Evolutionary conservation across 2,113 vertebrate species (phyloP), one percentile per base, ranked within the genome.

Genomic region (Elachura formosa): DNA sequence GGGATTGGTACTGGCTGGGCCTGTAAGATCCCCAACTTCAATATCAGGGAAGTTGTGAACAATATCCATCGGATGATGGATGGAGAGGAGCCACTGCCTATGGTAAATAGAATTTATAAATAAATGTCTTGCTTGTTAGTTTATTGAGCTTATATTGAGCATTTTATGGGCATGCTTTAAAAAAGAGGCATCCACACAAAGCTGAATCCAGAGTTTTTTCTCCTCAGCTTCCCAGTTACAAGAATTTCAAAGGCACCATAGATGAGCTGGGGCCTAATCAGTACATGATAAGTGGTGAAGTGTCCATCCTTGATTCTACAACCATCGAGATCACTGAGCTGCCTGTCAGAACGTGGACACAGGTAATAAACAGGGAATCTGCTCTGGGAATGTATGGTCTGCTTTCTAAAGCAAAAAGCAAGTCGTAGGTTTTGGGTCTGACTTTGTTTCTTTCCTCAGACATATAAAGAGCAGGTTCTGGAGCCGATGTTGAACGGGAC

Each of bases 1-100:
- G 99, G 99, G 29, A 99, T 99, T 23, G 99, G 99, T 64, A 99
- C 99, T 9, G 99, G 99, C 83, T 99, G 99, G 99, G 99, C 99
- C 95, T 99, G 98, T 84, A 99, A 98, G 97, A 97, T 99, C 68
- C 99, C 99, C 67, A 99, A 99, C 97, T 99, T 97, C 2, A 98
- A 99, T 79, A 80, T 98, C 62, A 97, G 99, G 41, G 99, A 99
- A 97, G 98, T 99, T 84, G 97, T 99, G 93, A 98, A 93, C 92
- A 99, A 99, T 85, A 98, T 99, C 87, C 97, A 98, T 18, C 98
- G 98, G 17, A 97, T 99, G 98, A 97, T 99, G 77, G 98, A 99
- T 31, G 99, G 98, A 67, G 98, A 99, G 5, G 99, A 99, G 51
- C 98, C 98, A 1, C 73, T 98, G 92, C 98, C 98, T 73, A 99